Evolutionary conservation across 2,797 vertebrate genomes (phyloP), one percentile per base, ranked within the genome.

Genomic region (Xyrichtys novacula): DNA sequence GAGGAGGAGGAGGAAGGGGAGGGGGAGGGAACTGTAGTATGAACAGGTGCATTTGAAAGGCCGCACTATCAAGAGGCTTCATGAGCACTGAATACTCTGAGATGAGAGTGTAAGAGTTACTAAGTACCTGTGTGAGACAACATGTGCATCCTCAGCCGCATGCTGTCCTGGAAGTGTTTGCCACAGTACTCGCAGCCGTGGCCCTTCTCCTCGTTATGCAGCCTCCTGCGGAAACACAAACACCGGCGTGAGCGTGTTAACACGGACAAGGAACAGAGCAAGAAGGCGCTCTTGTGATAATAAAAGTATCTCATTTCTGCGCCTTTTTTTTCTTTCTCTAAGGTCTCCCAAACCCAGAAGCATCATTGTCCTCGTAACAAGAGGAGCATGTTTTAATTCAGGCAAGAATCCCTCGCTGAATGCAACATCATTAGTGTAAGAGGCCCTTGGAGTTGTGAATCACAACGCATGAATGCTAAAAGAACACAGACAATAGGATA

Each of bases 61-160:
- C 76, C 47, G 32, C 74, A 67, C 71, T 70, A 84, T 89, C 84
- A 63, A 80, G 76, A 80, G 85, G 70, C 68, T 68, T 85, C 63
- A 77, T 68, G 39, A 78, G 68, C 79, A 63, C 46, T 39, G 68
- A 81, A 78, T 76, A 58, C 71, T 77, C 55, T 32, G 73, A 70
- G 68, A 64, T 54, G 72, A 65, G 60, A 57, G 57, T 53, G 60
- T 39, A 58, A 47, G 62, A 81, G 79, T 74, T 71, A 44, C 71
- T 74, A 60, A 66, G 87, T 96, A 99, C 98, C 97, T 97, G 98
- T 95, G 92, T 99, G 98, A 91, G 97, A 98, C 92, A 99, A 89
- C 96, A 98, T 96, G 94, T 99, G 98, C 97, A 99, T 99, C 88
- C 97, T 94, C 68, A 99, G 96, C 38, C 98, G 94, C 91, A 99